Evolutionary conservation across 2,113 vertebrate species (phyloP).

Genomic region (Anas platyrhynchos): DNA sequence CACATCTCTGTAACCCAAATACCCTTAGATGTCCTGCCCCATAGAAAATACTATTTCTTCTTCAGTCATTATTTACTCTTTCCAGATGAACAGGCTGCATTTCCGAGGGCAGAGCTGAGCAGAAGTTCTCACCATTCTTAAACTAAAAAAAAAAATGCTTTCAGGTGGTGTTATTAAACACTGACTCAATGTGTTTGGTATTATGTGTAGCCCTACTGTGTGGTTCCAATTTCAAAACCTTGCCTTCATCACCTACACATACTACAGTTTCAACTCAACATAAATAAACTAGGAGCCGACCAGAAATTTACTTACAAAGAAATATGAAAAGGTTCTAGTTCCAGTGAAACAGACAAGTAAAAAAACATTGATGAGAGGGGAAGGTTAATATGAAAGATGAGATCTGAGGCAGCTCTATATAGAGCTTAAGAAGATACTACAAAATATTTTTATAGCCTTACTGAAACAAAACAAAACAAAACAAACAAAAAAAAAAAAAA

Average conservation of each 20-base stretch:
- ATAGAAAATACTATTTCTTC: neutral
- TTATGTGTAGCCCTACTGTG: neutral
- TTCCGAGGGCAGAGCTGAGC: neutral
- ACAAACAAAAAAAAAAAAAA: too few species aligned
- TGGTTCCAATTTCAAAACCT: slow-evolving; percentile 51
- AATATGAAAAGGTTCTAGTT: neutral
- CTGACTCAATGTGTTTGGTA: slow-evolving; percentile 3
- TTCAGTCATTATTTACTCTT: neutral
- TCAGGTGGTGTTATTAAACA: slow-evolving; percentile 15
- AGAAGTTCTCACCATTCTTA: slow-evolving; percentile 31
- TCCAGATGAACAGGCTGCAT: neutral
- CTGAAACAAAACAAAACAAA: neutral
- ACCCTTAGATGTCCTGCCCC: neutral
- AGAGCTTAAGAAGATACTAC: neutral
- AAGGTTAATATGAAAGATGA: neutral
- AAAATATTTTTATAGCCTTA: neutral
- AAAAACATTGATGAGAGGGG: neutral
- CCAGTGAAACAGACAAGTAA: neutral
- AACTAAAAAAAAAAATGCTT: slow-evolving; percentile 3
- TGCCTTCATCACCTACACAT: neutral
- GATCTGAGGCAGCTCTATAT: neutral
- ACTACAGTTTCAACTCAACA: neutral
- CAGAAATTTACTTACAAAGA: neutral
- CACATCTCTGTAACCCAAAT: neutral
- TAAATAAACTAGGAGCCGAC: neutral